phyloP scores from a whole-genome alignment of 2,797 vertebrate genomes.

The Chanos chanos region DNA sequence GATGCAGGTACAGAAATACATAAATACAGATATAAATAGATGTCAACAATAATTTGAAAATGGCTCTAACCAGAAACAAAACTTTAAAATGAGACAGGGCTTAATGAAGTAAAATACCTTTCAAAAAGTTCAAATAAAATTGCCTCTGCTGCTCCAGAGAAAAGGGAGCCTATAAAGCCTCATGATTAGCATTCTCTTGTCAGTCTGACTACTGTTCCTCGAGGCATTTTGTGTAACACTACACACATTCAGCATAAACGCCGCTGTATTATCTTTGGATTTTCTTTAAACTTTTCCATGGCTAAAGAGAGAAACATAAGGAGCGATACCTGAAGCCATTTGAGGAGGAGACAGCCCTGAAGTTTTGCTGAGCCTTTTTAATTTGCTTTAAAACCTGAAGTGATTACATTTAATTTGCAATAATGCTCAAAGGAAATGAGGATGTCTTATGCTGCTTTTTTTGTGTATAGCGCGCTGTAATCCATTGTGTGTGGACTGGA shows the following conservation, averaged over 20 bases:
- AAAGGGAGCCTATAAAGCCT: too few relatives aligned
- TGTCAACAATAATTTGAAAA: too few relatives aligned
- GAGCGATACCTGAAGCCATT: neutral
- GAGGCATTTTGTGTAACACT: too few relatives aligned
- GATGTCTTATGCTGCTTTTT: constrained; percentile 3
- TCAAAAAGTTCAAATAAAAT: neutral
- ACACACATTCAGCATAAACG: too few relatives aligned
- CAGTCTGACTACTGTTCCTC: too few relatives aligned
- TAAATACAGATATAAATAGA: too few relatives aligned
- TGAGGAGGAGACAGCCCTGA: neutral
- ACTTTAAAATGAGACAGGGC: too few relatives aligned
- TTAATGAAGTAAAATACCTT: too few relatives aligned
- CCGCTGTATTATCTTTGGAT: neutral
- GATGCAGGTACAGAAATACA: too few relatives aligned
- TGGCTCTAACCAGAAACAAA: too few relatives aligned
- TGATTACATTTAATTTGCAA: neutral
- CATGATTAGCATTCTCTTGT: too few relatives aligned
- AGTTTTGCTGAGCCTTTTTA: constrained; percentile 1
- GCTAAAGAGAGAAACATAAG: neutral
- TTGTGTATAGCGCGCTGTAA: neutral
- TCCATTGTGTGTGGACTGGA: constrained; percentile 13
- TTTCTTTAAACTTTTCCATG: neutral
- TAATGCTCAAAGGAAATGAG: neutral
- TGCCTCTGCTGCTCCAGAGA: neutral
- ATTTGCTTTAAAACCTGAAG: neutral